A percentile compares a stretch with the other conserved stretches of the same genome.
These are phyloP conservation scores for Heteromurus nitidus DNA, from an alignment of 2,888 invertebrate genomes.

Conservation along the genomic window DNA sequence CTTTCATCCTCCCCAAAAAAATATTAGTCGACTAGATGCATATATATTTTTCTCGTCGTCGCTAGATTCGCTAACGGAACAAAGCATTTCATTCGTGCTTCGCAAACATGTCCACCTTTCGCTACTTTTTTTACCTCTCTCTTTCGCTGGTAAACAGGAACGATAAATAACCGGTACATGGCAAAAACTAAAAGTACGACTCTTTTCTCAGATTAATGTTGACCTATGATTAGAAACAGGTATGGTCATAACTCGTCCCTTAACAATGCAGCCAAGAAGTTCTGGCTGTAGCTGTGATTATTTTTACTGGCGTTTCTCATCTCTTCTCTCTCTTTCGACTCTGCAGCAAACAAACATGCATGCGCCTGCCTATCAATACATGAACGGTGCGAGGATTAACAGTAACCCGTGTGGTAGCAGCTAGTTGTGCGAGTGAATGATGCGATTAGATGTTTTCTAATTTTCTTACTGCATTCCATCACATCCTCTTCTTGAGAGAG, in stretches of 20 bases:
- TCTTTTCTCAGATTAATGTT: constrained; percentile 43
- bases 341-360: not conserved
- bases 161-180: constrained; percentile 49
- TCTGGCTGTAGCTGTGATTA: not conserved
- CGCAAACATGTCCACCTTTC: not conserved
- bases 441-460: constrained; percentile 30
- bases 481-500: constrained; percentile 32
- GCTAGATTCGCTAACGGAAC: constrained; percentile 39
- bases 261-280: constrained; percentile 46
- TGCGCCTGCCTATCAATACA: too few relatives aligned
- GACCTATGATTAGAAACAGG: constrained; percentile 56
- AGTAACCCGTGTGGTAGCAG: constrained; percentile 22
- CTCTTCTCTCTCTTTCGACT: not conserved
- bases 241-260: constrained; percentile 41
- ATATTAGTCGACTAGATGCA: not conserved
- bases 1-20: too few relatives aligned
- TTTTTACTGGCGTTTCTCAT: not conserved
- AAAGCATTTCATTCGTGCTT: constrained; percentile 8
- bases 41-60: constrained; percentile 2
- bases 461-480: constrained; percentile 43
- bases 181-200: constrained; percentile 30
- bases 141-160: not conserved
- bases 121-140: constrained; percentile 20
- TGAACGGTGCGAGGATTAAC: too few relatives aligned
- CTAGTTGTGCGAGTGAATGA: constrained; percentile 1